Evolutionary conservation across 2,113 vertebrate genomes (phyloP).

Genomic region (Manacus vitellinus): DNA sequence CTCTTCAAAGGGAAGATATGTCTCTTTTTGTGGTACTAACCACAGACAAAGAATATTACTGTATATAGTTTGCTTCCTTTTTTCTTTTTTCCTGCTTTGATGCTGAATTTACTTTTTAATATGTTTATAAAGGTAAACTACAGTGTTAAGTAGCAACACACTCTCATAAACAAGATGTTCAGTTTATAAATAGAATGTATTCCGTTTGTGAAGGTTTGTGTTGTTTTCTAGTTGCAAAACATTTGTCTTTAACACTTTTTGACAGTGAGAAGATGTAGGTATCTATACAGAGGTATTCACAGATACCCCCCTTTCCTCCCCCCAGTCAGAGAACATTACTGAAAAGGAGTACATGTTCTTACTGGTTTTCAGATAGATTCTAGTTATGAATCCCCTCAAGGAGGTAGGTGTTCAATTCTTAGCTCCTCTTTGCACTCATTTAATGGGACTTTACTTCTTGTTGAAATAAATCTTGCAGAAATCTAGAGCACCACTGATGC

Average conservation of each 20-base stretch:
- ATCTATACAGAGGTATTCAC: neutral
- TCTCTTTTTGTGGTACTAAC: neutral
- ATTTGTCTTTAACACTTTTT: neutral
- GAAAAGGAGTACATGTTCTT: neutral
- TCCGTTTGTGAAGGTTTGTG: neutral
- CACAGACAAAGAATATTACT: neutral
- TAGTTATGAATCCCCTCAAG: neutral
- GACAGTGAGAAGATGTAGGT: neutral
- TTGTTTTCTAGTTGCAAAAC: neutral
- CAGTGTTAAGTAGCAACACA: neutral
- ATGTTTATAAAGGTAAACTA: neutral
- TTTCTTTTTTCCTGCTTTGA: neutral
- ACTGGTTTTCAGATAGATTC: neutral
- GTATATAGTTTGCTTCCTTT: neutral
- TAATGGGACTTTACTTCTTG: neutral
- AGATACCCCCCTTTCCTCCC: too few species aligned
- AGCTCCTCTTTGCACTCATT: neutral
- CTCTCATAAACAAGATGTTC: neutral
- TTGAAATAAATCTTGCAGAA: neutral
- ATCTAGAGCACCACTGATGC: neutral
- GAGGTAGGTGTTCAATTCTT: neutral
- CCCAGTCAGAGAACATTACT: neutral
- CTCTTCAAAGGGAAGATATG: neutral
- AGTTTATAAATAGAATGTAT: neutral
- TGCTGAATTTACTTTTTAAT: neutral